Evolutionary conservation across 2,888 invertebrate genomes (phyloP).

Genomic region (Ypsolopha sequella): DNA sequence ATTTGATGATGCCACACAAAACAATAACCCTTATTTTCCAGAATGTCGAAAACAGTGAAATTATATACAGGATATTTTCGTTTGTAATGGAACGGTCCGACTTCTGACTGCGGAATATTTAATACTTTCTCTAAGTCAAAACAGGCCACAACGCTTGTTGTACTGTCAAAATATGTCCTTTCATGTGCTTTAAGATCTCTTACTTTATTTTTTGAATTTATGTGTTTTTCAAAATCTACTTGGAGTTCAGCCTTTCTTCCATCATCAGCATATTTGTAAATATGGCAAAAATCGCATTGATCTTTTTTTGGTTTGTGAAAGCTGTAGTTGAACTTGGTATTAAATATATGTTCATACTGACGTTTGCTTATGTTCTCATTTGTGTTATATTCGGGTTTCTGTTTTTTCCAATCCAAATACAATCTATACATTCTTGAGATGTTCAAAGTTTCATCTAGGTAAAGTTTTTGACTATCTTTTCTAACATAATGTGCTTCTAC

Average conservation of each 20-base stretch:
- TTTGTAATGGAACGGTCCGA: conserved; percentile 18
- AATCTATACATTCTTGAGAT: too few species aligned
- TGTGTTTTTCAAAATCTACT: conserved; percentile 11
- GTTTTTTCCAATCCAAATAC: too few species aligned
- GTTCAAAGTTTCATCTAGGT: too few species aligned
- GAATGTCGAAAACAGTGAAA: conserved; percentile 2
- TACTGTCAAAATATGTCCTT: conserved; percentile 8
- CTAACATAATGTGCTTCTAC: too few species aligned
- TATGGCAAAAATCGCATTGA: conserved; percentile 11
- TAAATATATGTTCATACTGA: too few species aligned
- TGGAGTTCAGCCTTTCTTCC: conserved; percentile 11
- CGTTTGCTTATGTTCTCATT: too few species aligned
- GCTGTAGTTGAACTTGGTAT: conserved; percentile 15
- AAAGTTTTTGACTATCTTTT: too few species aligned
- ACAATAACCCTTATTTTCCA: conserved; percentile 1
- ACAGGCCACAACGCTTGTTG: conserved; percentile 8
- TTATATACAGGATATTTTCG: conserved; percentile 6
- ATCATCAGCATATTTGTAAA: conserved; percentile 8
- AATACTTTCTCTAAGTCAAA: conserved; percentile 19
- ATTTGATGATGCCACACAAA: conserved; percentile 5
- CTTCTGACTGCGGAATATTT: conserved; percentile 15
- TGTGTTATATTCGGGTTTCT: too few species aligned
- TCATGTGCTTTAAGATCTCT: conserved; percentile 16
- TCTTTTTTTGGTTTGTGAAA: conserved; percentile 19
- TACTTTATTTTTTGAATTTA: conserved; percentile 13